Percentiles rank a stretch among this genome's conserved stretches.
Conservation (phyloP, 2,888 invertebrate species). For the Ectobius pallidus region DNA sequence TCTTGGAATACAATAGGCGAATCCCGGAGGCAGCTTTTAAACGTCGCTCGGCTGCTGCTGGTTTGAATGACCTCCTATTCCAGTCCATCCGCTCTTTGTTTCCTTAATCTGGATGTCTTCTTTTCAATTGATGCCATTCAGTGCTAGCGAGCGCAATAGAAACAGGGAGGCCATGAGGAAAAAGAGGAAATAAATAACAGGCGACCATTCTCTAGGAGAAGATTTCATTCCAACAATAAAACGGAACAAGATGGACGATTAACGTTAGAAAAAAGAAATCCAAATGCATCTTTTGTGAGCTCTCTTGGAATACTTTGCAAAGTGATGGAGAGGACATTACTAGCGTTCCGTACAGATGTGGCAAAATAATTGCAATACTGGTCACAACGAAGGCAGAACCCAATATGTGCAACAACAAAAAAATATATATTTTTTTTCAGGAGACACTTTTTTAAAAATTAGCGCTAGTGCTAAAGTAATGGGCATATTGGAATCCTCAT, state of each 20-base stretch:
- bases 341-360: too few relatives aligned
- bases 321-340: not conserved
- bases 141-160: not conserved
- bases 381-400: too few relatives aligned
- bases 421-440: too few relatives aligned
- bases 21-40: not conserved
- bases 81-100: conserved; percentile 28
- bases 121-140: conserved; percentile 32
- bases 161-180: not conserved
- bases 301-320: not conserved
- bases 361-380: too few relatives aligned
- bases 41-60: not conserved
- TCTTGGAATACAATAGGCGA: not conserved
- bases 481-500: too few relatives aligned
- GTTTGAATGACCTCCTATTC: conserved; percentile 18
- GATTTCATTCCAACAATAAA: conserved; percentile 27
- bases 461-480: too few relatives aligned
- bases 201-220: conserved; percentile 2
- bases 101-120: conserved; percentile 34
- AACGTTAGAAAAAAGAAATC: conserved; percentile 29
- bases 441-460: too few relatives aligned
- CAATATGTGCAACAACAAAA: too few relatives aligned
- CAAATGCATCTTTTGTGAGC: conserved; percentile 37
- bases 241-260: conserved; percentile 39
- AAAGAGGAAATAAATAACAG: not conserved